Evolutionary conservation across 1,140 invertebrate species (phyloP), one percentile per base, ranked within the genome.

Genomic region (Neocloeon triangulifer): DNA sequence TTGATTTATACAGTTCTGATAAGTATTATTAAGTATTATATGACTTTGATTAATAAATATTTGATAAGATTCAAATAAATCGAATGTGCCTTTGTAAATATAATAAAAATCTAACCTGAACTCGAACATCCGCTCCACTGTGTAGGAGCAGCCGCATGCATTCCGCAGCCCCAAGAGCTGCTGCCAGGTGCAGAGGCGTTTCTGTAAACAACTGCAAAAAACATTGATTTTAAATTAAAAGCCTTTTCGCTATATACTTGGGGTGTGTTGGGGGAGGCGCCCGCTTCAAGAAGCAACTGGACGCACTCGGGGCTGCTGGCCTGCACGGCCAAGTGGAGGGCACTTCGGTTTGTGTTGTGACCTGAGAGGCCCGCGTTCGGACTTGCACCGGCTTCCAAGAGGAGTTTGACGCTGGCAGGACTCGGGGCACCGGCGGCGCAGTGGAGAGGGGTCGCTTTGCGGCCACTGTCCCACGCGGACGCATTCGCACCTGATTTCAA

Each of bases 181-280:
- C 71, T 7, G 79, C 78, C 3, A 82, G 68, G 39, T 85, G 80
- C 4, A 88, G 47, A 0, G 80, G 77, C 0, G 79, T 81, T 54
- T 82, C 77, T 4, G 72, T 79, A 39, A 69, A 79, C 16, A 78
- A 67, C 64, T 70, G 34, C 14, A 35, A 26, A 31, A 12, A 36
- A 12, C 23, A 12, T n/a, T n/a, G n/a, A n/a, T 20, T 14, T 14
- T 13, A n/a, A 22, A 25, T 30, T 19, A 13, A 37, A 28, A 23
- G 17, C 9, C 14, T 18, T 14, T 32, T 18, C 2, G 10, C 25
- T 34, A 14, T 34, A 26, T 48, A 69, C 73, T 58, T 77, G 73
- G n/a, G 69, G 66, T 33, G 72, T 77, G 40, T 78, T 76, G 25
- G 75, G 71, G 42, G 61, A 64, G 4, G 76, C 76, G 17, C 73